Conservation (phyloP, 2,888 invertebrate species). For the Protophormia terraenovae region DNA sequence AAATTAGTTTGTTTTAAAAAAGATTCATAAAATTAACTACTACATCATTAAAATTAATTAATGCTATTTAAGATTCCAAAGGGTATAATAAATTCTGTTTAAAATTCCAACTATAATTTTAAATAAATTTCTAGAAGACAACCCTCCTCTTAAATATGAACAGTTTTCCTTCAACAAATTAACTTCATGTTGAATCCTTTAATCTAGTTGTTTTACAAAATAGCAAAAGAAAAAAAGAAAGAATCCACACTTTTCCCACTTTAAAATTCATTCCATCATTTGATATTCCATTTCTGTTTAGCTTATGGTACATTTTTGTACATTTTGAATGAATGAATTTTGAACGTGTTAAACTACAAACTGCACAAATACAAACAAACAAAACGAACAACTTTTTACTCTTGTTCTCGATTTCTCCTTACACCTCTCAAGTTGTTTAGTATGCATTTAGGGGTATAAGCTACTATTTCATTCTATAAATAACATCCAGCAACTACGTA, state of each 20-base stretch:
- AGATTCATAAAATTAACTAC: not conserved
- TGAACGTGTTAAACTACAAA: constrained; percentile 21
- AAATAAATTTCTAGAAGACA: not conserved
- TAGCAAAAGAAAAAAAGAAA: not conserved
- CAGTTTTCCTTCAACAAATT: not conserved
- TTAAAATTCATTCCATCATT: not conserved
- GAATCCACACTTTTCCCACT: not conserved
- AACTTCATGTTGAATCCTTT: constrained; percentile 26
- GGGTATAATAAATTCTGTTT: constrained; percentile 1
- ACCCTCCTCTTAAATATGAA: not conserved
- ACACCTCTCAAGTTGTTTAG: not conserved
- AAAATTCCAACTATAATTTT: constrained; percentile 20
- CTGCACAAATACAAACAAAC: too few relatives aligned
- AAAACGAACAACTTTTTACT: not conserved
- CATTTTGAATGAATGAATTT: constrained; percentile 10
- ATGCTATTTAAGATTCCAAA: not conserved
- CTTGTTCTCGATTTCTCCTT: not conserved
- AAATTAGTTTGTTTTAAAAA: not conserved
- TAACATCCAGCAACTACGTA: not conserved
- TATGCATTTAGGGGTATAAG: constrained; percentile 7
- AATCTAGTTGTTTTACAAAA: constrained; percentile 9
- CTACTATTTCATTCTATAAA: not conserved
- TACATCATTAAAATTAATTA: constrained; percentile 22
- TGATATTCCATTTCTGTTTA: constrained; percentile 33
- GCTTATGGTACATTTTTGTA: constrained; percentile 9